Evolutionary conservation across 2,113 vertebrate genomes (phyloP).

Genomic region (Cariama cristata): DNA sequence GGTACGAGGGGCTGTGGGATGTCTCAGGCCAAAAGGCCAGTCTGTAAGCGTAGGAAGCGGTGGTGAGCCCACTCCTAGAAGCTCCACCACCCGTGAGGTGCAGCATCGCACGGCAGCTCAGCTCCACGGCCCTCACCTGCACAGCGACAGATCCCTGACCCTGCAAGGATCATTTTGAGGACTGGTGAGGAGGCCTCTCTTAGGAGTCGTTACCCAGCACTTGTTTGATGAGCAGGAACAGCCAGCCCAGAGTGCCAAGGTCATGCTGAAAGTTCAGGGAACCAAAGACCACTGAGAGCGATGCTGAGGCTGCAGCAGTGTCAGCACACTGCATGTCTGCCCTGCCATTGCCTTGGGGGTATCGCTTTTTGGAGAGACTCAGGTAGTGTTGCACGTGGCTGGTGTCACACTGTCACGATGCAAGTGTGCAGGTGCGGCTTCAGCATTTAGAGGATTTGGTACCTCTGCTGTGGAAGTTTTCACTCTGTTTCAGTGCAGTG

Average conservation of each 20-base stretch:
- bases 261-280: background rate
- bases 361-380: background rate
- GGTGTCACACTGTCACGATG: rapidly evolving
- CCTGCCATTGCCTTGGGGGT: background rate
- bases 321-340: rapidly evolving
- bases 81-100: background rate
- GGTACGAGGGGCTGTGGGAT: constrained; percentile 60
- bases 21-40: rapidly evolving
- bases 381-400: background rate
- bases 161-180: background rate
- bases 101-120: rapidly evolving
- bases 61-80: rapidly evolving
- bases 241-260: background rate
- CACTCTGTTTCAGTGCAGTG: background rate
- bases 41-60: rapidly evolving
- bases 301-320: background rate
- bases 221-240: rapidly evolving
- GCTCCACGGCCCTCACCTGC: background rate
- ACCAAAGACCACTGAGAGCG: rapidly evolving
- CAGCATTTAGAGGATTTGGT: rapidly evolving
- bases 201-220: background rate
- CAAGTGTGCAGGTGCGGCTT: background rate
- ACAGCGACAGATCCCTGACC: background rate
- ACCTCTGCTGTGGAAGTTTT: background rate
- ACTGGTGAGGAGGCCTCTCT: background rate